Conservation (phyloP, 2,113 vertebrate genomes). For the Poeciliopsis retropinna region DNA sequence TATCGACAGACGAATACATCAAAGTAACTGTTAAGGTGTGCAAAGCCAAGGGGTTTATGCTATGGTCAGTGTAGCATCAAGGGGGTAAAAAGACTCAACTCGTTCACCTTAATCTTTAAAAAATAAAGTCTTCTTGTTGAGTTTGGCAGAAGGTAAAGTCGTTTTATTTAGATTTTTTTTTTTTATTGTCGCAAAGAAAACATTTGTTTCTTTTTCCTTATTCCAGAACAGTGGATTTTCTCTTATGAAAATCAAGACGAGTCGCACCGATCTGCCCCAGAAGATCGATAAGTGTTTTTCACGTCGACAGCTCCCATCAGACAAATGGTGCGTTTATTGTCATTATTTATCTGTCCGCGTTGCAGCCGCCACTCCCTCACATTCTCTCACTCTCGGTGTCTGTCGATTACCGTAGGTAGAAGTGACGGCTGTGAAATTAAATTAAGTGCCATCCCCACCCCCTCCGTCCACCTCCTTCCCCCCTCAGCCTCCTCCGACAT, state of each 20-base stretch:
- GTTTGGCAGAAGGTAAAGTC: constrained; percentile 1
- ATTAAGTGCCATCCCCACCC: constrained; percentile 56
- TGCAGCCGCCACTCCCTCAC: constrained; percentile 42
- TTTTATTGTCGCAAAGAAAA: background rate
- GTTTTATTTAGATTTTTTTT: background rate
- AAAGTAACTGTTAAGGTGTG: constrained; percentile 65
- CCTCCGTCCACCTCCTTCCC: constrained; percentile 19
- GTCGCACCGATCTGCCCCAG: constrained; percentile 17
- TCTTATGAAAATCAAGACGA: constrained; percentile 26
- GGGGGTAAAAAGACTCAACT: background rate
- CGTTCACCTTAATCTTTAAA: background rate
- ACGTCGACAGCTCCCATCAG: constrained; percentile 23
- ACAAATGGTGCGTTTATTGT: constrained; percentile 57
- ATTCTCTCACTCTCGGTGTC: constrained; percentile 30
- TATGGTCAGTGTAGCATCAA: constrained; percentile 59
- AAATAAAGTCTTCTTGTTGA: constrained; percentile 12
- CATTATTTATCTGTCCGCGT: constrained; percentile 64
- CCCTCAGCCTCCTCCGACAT: constrained; percentile 50
- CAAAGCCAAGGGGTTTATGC: constrained; percentile 62
- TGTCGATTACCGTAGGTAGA: constrained; percentile 54
- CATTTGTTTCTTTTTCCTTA: background rate
- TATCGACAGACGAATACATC: constrained; percentile 72
- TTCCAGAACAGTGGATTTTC: constrained; percentile 6
- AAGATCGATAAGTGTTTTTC: constrained; percentile 33
- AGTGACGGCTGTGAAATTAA: constrained; percentile 67